A percentile compares a stretch with the other conserved stretches of the same genome.
Conservation (phyloP, 2,113 vertebrate genomes). For the Malaclemys terrapin region DNA sequence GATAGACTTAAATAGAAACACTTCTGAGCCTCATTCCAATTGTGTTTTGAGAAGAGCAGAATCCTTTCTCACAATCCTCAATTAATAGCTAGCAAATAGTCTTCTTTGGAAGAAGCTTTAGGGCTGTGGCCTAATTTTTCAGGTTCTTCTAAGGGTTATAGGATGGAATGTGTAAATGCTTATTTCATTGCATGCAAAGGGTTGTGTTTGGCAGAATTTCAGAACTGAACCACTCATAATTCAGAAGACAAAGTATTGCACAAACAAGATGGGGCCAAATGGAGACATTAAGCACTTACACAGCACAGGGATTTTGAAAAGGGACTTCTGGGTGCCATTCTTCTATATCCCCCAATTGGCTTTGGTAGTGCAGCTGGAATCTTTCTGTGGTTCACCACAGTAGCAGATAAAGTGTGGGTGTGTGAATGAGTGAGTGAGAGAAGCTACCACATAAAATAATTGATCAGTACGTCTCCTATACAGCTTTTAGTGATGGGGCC, state of each 20-base stretch:
- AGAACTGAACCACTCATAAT: neutral
- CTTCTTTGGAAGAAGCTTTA: neutral
- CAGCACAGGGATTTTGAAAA: neutral
- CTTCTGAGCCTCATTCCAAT: neutral
- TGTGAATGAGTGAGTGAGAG: neutral
- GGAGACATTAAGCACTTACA: neutral
- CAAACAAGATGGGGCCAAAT: accelerated
- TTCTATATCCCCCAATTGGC: neutral
- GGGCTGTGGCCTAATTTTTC: neutral
- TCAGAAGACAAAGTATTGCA: neutral
- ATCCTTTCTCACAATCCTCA: neutral
- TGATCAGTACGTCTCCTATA: neutral
- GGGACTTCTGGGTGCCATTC: neutral
- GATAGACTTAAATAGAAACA: neutral
- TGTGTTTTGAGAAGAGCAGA: neutral
- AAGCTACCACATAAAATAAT: neutral
- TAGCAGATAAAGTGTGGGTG: neutral
- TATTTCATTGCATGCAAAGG: neutral
- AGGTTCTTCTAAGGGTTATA: neutral
- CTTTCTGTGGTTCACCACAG: neutral
- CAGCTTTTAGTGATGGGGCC: neutral
- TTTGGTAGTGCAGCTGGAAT: neutral
- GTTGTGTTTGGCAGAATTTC: neutral
- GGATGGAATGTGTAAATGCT: neutral
- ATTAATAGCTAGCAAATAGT: neutral